phyloP scores from a whole-genome alignment of 2,113 vertebrate species.

The Saccopteryx bilineata region DNA sequence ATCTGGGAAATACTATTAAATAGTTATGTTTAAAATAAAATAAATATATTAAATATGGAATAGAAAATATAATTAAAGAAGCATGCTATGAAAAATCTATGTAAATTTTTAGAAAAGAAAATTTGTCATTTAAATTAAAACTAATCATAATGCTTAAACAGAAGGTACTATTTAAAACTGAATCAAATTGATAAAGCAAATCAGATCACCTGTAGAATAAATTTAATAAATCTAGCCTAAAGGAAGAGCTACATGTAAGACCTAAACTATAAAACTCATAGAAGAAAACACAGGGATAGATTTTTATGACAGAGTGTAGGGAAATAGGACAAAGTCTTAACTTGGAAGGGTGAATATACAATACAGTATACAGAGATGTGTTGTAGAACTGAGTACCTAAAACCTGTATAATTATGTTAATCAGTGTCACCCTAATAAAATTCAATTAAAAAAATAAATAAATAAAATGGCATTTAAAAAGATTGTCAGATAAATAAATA shows the following conservation, averaged over 20 bases:
- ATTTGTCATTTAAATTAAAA: conserved; percentile 20
- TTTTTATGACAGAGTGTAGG: background rate
- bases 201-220: background rate
- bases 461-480: background rate
- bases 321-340: no score
- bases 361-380: no score
- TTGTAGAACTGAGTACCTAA: no score
- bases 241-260: background rate
- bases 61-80: conserved; percentile 15
- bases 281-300: background rate
- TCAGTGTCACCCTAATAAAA: no score
- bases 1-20: background rate
- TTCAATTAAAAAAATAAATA: no score
- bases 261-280: background rate
- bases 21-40: conserved; percentile 31
- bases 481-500: conserved; percentile 1
- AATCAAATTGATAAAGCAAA: background rate
- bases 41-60: background rate
- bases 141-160: background rate
- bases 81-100: background rate
- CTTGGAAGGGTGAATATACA: no score
- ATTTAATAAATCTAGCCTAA: conserved; percentile 25
- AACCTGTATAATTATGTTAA: no score
- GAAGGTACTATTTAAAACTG: conserved; percentile 1
- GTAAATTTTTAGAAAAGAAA: background rate